Conservation (phyloP, 2,797 vertebrate genomes). For the Sebastolobus altivelis region DNA sequence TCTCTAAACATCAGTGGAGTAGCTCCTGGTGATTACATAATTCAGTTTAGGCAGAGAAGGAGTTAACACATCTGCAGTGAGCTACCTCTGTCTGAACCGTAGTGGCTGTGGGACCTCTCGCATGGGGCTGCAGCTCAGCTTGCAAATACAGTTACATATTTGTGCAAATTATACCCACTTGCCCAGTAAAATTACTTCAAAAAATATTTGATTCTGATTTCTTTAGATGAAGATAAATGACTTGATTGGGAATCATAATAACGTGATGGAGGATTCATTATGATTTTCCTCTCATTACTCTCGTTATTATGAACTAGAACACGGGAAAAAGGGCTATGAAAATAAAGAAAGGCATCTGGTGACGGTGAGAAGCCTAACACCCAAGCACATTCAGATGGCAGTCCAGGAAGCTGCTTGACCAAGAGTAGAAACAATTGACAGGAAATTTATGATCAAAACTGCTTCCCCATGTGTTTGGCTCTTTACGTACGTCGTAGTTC, state of each 20-base stretch:
- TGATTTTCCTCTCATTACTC: constrained; percentile 46
- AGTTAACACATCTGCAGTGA: constrained; percentile 57
- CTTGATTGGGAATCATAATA: constrained; percentile 39
- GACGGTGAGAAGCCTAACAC: constrained; percentile 41
- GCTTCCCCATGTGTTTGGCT: constrained; percentile 32
- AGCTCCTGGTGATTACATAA: constrained; percentile 49
- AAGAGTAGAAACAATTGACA: constrained; percentile 44
- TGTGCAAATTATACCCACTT: constrained; percentile 46
- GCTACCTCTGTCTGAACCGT: constrained; percentile 63
- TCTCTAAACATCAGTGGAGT: constrained; percentile 12
- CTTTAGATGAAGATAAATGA: constrained; percentile 60
- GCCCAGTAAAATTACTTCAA: constrained; percentile 24
- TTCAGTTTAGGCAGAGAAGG: constrained; percentile 32
- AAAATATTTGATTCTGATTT: constrained; percentile 27
- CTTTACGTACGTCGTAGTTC: background rate
- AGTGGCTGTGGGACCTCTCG: constrained; percentile 40
- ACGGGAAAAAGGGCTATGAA: constrained; percentile 41
- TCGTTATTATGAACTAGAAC: constrained; percentile 18
- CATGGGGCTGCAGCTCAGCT: constrained; percentile 45
- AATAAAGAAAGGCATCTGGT: constrained; percentile 52
- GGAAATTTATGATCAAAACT: constrained; percentile 49
- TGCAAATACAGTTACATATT: constrained; percentile 67
- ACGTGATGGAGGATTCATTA: constrained; percentile 35
- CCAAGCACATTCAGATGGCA: constrained; percentile 6
- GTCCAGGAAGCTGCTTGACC: constrained; percentile 26